Conservation (phyloP, 2,888 invertebrate genomes). For the Rotaria magnacalcarata region DNA sequence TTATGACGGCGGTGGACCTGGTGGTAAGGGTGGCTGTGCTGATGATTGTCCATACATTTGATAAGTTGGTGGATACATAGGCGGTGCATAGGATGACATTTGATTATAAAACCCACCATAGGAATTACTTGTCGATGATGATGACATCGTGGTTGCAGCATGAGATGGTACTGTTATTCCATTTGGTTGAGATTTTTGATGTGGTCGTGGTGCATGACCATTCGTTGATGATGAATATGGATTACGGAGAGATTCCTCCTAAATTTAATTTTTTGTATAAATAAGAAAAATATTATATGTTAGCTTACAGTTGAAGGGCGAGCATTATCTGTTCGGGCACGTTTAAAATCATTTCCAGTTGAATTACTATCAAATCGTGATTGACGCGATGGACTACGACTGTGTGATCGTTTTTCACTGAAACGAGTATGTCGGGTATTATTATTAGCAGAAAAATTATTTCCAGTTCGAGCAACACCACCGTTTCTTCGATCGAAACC, state of each 20-base stretch:
- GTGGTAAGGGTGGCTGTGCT: not conserved
- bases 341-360: not conserved
- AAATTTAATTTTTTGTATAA: not conserved
- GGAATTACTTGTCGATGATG: not conserved
- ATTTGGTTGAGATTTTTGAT: slow-evolving; percentile 12
- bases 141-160: not conserved
- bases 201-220: not conserved
- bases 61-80: not conserved
- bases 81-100: not conserved
- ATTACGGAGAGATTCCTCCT: not conserved
- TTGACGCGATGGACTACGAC: not conserved
- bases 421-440: not conserved
- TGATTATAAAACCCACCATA: not conserved
- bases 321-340: not conserved
- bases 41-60: not conserved
- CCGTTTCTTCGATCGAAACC: not conserved
- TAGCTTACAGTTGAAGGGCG: not conserved
- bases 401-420: not conserved
- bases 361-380: not conserved
- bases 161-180: not conserved
- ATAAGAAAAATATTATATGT: not conserved
- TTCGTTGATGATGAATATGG: not conserved
- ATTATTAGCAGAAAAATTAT: not conserved
- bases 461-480: not conserved
- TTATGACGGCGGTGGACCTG: slow-evolving; percentile 11